These are phyloP conservation scores for Cotesia glomerata DNA, from an alignment of 1,140 invertebrate genomes.

Conservation along the genomic window DNA sequence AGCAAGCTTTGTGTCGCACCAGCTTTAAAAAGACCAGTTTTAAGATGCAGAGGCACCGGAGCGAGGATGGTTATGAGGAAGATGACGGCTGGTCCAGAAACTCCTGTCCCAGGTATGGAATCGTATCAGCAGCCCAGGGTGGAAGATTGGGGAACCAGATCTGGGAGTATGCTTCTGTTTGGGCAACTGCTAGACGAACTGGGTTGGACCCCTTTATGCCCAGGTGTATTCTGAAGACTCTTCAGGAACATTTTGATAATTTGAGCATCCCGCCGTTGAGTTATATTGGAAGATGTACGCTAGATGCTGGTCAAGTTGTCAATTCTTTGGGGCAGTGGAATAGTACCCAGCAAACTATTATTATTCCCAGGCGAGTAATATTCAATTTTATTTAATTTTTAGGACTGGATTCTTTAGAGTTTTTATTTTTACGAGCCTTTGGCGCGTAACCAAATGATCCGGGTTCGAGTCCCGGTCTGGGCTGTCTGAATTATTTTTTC, in stretches of 20 bases:
- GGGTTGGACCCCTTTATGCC: slow-evolving; percentile 68
- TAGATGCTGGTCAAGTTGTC: slow-evolving; percentile 61
- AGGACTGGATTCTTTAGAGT: too few relatives aligned
- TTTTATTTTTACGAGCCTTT: too few relatives aligned
- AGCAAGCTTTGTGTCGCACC: slow-evolving; percentile 64
- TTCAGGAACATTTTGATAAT: slow-evolving; percentile 66
- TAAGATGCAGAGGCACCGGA: slow-evolving; percentile 38
- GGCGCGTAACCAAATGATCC: too few relatives aligned
- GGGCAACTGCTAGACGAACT: slow-evolving; percentile 66
- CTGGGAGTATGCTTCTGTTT: slow-evolving; percentile 71
- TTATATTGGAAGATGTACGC: slow-evolving; percentile 65
- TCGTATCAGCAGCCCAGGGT: slow-evolving; percentile 66
- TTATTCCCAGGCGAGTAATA: slow-evolving; percentile 62
- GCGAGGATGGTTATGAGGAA: too few relatives aligned
- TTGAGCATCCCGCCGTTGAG: slow-evolving; percentile 67
- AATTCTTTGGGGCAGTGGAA: slow-evolving; percentile 66
- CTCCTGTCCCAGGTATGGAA: slow-evolving; percentile 64
- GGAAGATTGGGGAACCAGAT: slow-evolving; percentile 72
- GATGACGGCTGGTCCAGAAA: slow-evolving; percentile 36
- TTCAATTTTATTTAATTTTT: too few relatives aligned
- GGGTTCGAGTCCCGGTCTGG: too few relatives aligned
- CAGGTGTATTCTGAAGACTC: slow-evolving; percentile 64
- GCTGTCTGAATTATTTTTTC: too few relatives aligned
- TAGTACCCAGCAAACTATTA: slow-evolving; percentile 67
- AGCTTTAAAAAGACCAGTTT: slow-evolving; percentile 58